These are phyloP conservation scores for Crotalus viridis DNA, from an alignment of 2,113 vertebrate species.

Conservation along the genomic window DNA sequence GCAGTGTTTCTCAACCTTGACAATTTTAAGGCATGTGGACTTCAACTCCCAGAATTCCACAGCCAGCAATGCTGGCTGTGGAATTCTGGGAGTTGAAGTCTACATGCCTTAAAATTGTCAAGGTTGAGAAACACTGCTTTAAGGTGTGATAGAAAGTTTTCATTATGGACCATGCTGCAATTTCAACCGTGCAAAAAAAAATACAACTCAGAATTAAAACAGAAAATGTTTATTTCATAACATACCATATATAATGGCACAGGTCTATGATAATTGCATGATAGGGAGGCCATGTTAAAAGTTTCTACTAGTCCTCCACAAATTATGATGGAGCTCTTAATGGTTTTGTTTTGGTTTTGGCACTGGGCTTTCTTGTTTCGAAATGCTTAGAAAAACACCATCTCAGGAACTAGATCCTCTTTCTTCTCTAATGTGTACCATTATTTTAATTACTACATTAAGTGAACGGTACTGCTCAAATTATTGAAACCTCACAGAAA, in stretches of 20 bases:
- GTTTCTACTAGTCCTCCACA: not conserved
- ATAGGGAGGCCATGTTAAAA: not conserved
- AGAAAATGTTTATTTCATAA: not conserved
- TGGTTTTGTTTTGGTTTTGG: not conserved
- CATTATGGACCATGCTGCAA: not conserved
- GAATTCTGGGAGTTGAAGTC: no score
- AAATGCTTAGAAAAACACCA: not conserved
- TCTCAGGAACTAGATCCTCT: not conserved
- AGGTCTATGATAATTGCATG: not conserved
- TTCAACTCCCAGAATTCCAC: no score
- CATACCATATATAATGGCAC: not conserved
- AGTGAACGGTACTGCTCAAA: not conserved
- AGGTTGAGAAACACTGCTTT: not conserved
- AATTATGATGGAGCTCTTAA: not conserved
- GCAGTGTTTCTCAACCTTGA: no score
- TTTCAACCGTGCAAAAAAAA: not conserved
- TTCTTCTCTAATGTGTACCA: not conserved
- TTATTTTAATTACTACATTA: slow-evolving; percentile 2
- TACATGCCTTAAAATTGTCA: no score
- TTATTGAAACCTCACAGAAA: not conserved
- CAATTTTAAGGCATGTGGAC: no score
- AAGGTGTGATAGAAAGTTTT: not conserved
- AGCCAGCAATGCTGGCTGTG: no score
- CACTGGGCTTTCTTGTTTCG: not conserved
- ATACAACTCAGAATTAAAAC: not conserved